Conservation (phyloP, 2,797 vertebrate genomes). For the Danio choprae region DNA sequence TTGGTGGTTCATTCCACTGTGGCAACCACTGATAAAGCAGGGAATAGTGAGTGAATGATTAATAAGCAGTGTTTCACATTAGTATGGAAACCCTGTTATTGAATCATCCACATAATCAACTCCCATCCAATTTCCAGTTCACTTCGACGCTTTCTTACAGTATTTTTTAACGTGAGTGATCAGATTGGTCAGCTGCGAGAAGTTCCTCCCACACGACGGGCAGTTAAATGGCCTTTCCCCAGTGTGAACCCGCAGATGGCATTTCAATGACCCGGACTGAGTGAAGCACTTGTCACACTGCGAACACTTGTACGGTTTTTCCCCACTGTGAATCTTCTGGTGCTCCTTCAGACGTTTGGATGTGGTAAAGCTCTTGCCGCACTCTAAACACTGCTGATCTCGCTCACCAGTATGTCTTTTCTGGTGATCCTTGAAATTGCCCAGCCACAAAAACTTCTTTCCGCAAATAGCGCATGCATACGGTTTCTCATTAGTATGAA, state of each 20-base stretch:
- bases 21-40: too few species aligned
- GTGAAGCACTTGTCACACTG: conserved; percentile 77
- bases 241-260: conserved; percentile 60
- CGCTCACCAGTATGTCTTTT: conserved; percentile 74
- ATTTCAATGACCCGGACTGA: conserved; percentile 76
- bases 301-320: conserved; percentile 75
- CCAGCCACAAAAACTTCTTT: conserved; percentile 72
- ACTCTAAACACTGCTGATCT: conserved; percentile 65
- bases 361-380: conserved; percentile 56
- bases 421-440: conserved; percentile 77
- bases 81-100: too few species aligned
- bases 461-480: conserved; percentile 44
- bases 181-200: background rate
- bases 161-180: conserved; percentile 9
- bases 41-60: too few species aligned
- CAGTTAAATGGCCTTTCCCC: conserved; percentile 19
- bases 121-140: too few species aligned
- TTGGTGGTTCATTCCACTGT: too few species aligned
- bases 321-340: conserved; percentile 77
- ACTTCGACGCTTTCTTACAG: conserved; percentile 4
- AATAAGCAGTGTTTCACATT: too few species aligned
- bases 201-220: background rate
- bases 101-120: too few species aligned
- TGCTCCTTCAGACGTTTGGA: conserved; percentile 70
- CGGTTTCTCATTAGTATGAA: conserved; percentile 46